Percentiles rank a stretch among this genome's conserved stretches.
phyloP scores from a whole-genome alignment of 64 coral and sea anemone genomes.

The Acropora yongei region DNA sequence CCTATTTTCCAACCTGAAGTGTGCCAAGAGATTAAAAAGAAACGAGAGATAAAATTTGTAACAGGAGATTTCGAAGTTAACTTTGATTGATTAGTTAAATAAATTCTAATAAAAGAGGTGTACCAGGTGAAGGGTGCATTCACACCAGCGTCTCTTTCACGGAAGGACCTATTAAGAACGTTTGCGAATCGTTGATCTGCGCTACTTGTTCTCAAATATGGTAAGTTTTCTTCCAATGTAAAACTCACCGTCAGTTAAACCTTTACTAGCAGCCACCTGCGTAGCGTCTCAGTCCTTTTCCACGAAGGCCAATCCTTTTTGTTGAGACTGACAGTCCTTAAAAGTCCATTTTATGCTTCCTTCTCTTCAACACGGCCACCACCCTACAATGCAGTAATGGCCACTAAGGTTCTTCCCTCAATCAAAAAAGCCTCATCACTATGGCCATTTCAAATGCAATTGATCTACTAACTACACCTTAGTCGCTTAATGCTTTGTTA shows the following conservation, averaged over 20 bases:
- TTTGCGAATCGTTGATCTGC: background rate
- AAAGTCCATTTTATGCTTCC: background rate
- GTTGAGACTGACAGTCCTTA: background rate
- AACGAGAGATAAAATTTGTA: constrained; percentile 5
- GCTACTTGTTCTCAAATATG: background rate
- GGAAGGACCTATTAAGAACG: background rate
- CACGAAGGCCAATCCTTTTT: background rate
- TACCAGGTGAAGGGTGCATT: background rate
- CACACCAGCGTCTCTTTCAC: background rate
- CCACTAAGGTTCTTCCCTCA: background rate
- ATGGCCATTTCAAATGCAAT: too few relatives aligned
- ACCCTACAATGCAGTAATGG: background rate
- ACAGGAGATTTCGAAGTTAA: background rate
- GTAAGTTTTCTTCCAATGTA: background rate
- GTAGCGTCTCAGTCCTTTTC: background rate
- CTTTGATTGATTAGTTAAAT: constrained; percentile 8
- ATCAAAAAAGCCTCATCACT: background rate
- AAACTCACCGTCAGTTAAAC: background rate
- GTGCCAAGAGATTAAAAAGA: background rate
- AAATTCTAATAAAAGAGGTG: constrained; percentile 8
- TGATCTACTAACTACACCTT: too few relatives aligned
- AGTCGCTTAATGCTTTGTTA: too few relatives aligned
- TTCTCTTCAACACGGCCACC: too few relatives aligned
- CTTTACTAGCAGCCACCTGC: background rate
- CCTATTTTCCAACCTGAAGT: too few relatives aligned